Evolutionary conservation across 2,113 vertebrate genomes (phyloP).

Genomic region (Siphamia tubifer): DNA sequence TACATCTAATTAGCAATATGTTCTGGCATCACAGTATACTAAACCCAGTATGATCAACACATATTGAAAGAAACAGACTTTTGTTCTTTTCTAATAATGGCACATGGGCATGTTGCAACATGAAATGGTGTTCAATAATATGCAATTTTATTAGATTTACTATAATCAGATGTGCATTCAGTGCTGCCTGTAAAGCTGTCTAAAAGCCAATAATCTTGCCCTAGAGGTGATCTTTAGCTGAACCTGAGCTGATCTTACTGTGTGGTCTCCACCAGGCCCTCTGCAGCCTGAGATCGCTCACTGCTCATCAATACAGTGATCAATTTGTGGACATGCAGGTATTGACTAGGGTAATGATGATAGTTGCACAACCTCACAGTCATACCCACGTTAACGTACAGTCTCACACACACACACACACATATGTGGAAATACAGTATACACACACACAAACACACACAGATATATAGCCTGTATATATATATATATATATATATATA

Average conservation of each 20-base stretch:
- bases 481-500: too few relatives aligned
- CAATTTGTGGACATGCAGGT: conserved; percentile 73
- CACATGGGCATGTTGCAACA: too few relatives aligned
- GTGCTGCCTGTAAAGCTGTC: conserved; percentile 45
- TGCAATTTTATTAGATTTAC: conserved; percentile 43
- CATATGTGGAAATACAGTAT: conserved; percentile 34
- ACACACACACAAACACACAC: conserved; percentile 5
- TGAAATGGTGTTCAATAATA: background rate
- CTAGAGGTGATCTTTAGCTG: conserved; percentile 67
- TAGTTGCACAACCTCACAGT: conserved; percentile 47
- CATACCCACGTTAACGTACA: background rate
- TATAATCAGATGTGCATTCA: conserved; percentile 52
- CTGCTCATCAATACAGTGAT: conserved; percentile 70
- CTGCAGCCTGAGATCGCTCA: conserved; percentile 66
- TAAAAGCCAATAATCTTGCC: conserved; percentile 67
- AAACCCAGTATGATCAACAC: conserved; percentile 9
- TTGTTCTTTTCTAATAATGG: background rate
- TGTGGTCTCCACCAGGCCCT: conserved; percentile 68
- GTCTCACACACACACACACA: conserved; percentile 1
- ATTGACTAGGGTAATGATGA: conserved; percentile 78
- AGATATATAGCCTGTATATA: background rate
- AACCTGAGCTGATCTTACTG: conserved; percentile 63
- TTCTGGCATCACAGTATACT: conserved; percentile 1
- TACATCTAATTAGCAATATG: conserved; percentile 23
- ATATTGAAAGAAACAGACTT: background rate